Base-by-base conservation (phyloP, 2,888 invertebrate genomes). In the Helicoverpa assulta region DNA sequence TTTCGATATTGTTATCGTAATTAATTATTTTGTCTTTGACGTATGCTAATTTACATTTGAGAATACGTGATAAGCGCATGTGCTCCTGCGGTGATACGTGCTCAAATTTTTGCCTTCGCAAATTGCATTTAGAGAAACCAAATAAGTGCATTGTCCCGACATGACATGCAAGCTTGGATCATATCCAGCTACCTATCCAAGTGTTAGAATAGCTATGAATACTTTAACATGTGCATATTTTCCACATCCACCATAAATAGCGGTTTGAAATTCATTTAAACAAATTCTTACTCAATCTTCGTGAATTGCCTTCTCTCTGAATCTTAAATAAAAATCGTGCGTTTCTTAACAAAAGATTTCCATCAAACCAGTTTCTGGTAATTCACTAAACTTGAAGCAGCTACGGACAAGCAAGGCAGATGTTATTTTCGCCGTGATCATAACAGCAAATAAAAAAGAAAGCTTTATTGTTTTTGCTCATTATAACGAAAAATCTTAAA, bases 351-450 rank as follows among this genome's bases (percentile, higher is more conserved):
- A 85, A 88, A 87, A 86, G 82, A 78, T 85, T 88, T 84, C 78
- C 82, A 78, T 80, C 78, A 81, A 85, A 89, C 88, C 80, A 85
- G 89, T 90, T 89, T 19, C 47, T 64, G 76, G 79, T 84, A 85
- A 87, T 88, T 83, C 83, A 83, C 82, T 81, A 82, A 85, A 84
- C 73, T 79, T 67, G 68, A 78, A 83, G 78, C 70, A 74, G 67
- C 73, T 67, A 71, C 73, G 81, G 79, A 85, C 85, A 86, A 74
- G 83, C 85, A 86, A 74, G 83, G 83, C 87, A 84, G 85, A 86
- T 88, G 87, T 85, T 89, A 88, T 89, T 90, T 90, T 85, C 56
- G 84, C 75, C 78, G 63, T 81, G 73, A 81, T 85, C 82, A 85
- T 84, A 85, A 83, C 73, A 77, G 61, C 16, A 81, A 74, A 65